Evolutionary conservation across 2,113 vertebrate genomes (phyloP), one percentile per base, ranked within the genome.

Genomic region (Thymallus thymallus): DNA sequence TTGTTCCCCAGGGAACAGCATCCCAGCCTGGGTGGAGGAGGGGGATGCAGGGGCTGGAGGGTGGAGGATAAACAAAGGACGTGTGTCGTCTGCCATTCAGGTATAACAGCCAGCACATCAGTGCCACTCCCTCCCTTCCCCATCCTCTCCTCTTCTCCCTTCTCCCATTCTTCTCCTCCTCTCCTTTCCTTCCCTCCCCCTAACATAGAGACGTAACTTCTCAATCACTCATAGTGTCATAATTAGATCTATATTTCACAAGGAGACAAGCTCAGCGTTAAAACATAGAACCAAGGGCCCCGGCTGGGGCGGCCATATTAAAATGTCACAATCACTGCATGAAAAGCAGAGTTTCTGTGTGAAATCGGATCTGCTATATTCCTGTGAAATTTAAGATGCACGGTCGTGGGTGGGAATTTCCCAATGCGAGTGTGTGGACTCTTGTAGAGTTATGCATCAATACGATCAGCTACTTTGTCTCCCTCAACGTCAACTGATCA

Each of bases 231-330:
- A 68, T 68, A 22, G 65, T 6, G 18, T 32, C 63, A 72, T 75
- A 68, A 84, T 77, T 76, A 76, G 69, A 79, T 81, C 76, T 18
- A 20, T 30, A 78, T 58, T 51, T 74, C 65, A 74, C 65, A 74
- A 14, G 20, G 30, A 63, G 70, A 72, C 73, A 71, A 76, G 76
- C 74, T 76, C 71, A 79, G 73, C 76, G 60, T 46, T 68, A 78
- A 71, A 58, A 30, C 35, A 18, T 3, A 46, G 10, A 71, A 51
- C 41, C 65, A 20, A 45, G 73, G 65, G 69, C n/a, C 35, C 35
- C 64, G 20, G 14, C 14, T 26, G 61, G 22, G 41, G 26, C 48
- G 16, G 62, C 26, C 71, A 7, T 69, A 72, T 69, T 67, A 75
- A 69, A 69, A 62, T 72, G 64, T 63, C 68, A 68, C 51, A 32